These are phyloP conservation scores for Clarias platycephalus DNA, from an alignment of 2,797 vertebrate genomes.

Conservation along the genomic window DNA sequence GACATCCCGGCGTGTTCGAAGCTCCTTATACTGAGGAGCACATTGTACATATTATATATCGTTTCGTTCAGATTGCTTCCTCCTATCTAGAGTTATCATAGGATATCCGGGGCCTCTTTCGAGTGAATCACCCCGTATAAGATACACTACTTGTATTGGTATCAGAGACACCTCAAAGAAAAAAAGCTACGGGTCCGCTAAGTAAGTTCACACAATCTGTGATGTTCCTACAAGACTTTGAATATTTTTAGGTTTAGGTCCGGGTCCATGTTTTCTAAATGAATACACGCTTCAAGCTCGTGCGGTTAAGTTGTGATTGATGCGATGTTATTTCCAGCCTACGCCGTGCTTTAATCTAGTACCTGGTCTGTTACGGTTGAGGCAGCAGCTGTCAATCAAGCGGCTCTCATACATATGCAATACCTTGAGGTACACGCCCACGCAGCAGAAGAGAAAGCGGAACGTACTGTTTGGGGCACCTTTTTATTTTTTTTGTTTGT, in stretches of 20 bases:
- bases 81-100: no score
- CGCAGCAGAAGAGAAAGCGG: no score
- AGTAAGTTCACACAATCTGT: not conserved
- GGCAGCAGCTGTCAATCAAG: slow-evolving; percentile 10
- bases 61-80: no score
- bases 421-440: not conserved
- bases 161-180: not conserved
- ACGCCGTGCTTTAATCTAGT: not conserved
- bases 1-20: no score
- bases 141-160: not conserved
- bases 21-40: no score
- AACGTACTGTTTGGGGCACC: not conserved
- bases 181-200: not conserved
- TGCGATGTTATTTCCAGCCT: not conserved
- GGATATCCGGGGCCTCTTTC: no score
- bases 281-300: not conserved
- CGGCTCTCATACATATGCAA: not conserved
- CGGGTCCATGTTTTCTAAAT: not conserved
- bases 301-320: not conserved
- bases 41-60: no score
- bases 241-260: not conserved
- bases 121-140: not conserved
- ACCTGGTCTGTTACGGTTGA: not conserved
- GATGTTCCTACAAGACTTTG: not conserved
- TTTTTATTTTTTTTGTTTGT: not conserved